These are phyloP conservation scores for Aleiodes sp. DNA, from an alignment of 1,140 invertebrate genomes.

Conservation along the genomic window DNA sequence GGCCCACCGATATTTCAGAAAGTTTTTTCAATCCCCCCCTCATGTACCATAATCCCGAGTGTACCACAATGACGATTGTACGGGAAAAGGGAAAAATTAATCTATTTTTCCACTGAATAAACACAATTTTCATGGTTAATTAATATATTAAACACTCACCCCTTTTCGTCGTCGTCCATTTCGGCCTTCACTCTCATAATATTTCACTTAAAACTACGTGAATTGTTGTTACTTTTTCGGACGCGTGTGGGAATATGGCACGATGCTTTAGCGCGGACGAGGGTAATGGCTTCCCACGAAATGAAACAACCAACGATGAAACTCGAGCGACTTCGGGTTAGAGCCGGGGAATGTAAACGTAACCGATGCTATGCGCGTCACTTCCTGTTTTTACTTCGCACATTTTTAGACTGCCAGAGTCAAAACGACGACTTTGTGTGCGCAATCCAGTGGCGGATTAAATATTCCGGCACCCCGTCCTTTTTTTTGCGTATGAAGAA, in stretches of 20 bases:
- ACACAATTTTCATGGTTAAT: slow-evolving; percentile 5
- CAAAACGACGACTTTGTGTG: slow-evolving; percentile 45
- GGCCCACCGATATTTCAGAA: slow-evolving; percentile 41
- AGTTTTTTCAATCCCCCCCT: background rate
- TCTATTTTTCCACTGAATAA: slow-evolving; percentile 26
- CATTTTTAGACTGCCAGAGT: slow-evolving; percentile 29
- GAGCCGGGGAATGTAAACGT: slow-evolving; percentile 58
- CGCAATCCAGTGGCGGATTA: background rate
- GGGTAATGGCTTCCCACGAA: slow-evolving; percentile 63
- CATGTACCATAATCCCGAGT: background rate
- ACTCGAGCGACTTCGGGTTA: slow-evolving; percentile 52
- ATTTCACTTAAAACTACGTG: slow-evolving; percentile 65
- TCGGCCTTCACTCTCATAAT: slow-evolving; percentile 70
- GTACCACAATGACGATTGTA: slow-evolving; percentile 14
- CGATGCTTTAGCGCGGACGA: slow-evolving; percentile 62
- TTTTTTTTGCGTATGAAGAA: no score
- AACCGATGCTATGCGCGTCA: slow-evolving; percentile 60
- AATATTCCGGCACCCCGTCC: background rate
- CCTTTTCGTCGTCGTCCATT: slow-evolving; percentile 70
- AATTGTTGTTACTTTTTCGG: slow-evolving; percentile 55
- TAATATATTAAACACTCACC: slow-evolving; percentile 51
- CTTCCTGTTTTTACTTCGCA: slow-evolving; percentile 46
- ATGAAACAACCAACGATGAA: slow-evolving; percentile 40
- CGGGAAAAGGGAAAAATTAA: background rate
- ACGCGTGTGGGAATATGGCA: slow-evolving; percentile 64